Evolutionary conservation across 1,140 invertebrate species (phyloP).

Genomic region (Glossosoma conforme): DNA sequence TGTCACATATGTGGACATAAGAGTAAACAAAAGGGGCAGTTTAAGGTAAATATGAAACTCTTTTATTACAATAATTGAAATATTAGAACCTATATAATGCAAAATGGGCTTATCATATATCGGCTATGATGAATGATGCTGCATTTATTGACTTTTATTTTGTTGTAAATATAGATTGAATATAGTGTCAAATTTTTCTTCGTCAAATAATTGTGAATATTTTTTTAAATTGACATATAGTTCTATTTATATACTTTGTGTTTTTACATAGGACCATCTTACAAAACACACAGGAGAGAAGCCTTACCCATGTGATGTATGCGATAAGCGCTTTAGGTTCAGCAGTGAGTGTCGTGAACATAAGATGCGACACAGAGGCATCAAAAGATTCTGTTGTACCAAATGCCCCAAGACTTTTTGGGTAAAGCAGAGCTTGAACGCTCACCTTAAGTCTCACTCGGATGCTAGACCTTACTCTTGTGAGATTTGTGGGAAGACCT

Average conservation of each 20-base stretch:
- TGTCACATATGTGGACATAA: constrained; percentile 64
- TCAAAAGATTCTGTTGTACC: background rate
- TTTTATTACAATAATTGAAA: constrained; percentile 2
- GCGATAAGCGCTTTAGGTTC: constrained; percentile 44
- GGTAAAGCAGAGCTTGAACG: background rate
- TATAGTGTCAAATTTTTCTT: background rate
- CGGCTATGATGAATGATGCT: no score
- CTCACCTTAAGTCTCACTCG: constrained; percentile 42
- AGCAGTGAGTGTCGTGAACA: constrained; percentile 39
- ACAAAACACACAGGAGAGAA: constrained; percentile 1
- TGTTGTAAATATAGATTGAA: background rate
- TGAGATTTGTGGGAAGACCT: constrained; percentile 37
- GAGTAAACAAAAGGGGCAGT: constrained; percentile 24
- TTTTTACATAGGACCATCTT: constrained; percentile 33
- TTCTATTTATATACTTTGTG: no score
- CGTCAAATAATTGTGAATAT: constrained; percentile 24
- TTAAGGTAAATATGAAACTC: constrained; percentile 22
- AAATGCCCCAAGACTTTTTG: constrained; percentile 1
- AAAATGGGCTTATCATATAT: background rate
- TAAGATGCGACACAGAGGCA: background rate
- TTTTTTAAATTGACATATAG: constrained; percentile 42
- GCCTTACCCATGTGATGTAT: constrained; percentile 30
- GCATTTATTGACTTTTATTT: background rate
- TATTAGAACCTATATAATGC: background rate
- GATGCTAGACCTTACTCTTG: constrained; percentile 50